These are phyloP conservation scores for Lontra canadensis DNA, from an alignment of 2,113 vertebrate species.

Conservation along the genomic window DNA sequence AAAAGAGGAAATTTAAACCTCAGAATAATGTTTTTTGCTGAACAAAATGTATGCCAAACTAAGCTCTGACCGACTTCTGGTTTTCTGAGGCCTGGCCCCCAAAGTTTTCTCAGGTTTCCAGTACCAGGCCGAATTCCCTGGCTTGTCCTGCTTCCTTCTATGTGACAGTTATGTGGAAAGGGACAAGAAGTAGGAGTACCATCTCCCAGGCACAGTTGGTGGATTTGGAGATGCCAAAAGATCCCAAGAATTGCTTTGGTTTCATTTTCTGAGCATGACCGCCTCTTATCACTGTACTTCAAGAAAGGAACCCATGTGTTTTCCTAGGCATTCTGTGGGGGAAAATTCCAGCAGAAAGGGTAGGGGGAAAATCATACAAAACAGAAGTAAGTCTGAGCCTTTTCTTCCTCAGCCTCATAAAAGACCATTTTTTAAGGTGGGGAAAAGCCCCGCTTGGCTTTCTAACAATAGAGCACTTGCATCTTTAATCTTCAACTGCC, in stretches of 20 bases:
- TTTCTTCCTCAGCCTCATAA: background rate
- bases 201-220: conserved; percentile 25
- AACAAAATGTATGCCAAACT: conserved; percentile 81
- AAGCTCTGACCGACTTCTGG: conserved; percentile 79
- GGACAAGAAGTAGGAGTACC: conserved; percentile 49
- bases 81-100: conserved; percentile 76
- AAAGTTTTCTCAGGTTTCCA: conserved; percentile 81
- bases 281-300: conserved; percentile 64
- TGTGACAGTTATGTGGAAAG: conserved; percentile 69
- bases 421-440: background rate
- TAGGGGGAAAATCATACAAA: background rate
- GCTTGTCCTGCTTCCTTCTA: conserved; percentile 64
- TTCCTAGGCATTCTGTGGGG: background rate
- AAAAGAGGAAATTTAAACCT: conserved; percentile 83
- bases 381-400: background rate
- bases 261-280: conserved; percentile 38
- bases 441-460: background rate
- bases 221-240: background rate
- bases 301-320: background rate
- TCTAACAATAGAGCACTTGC: background rate
- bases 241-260: background rate
- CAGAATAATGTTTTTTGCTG: conserved; percentile 77
- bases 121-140: conserved; percentile 61
- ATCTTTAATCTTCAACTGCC: background rate
- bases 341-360: conserved; percentile 38